Evolutionary conservation across 2,888 invertebrate species (phyloP).

Genomic region (Eristalinus sepulchralis): DNA sequence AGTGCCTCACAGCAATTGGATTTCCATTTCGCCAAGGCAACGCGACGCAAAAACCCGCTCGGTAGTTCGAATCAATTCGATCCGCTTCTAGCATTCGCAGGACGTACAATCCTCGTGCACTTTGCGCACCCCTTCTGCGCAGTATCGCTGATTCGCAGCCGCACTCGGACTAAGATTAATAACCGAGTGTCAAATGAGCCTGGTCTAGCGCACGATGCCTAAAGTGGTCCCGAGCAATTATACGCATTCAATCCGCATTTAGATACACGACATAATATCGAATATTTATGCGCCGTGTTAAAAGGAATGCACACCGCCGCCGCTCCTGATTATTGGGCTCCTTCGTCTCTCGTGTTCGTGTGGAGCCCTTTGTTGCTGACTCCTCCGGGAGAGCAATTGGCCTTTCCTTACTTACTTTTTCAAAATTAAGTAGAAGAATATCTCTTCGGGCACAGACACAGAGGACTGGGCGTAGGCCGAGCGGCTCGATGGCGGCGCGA

Average conservation of each 20-base stretch:
- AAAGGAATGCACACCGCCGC: slow-evolving; percentile 70
- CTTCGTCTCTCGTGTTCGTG: slow-evolving; percentile 45
- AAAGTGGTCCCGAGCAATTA: slow-evolving; percentile 68
- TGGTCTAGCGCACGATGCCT: slow-evolving; percentile 66
- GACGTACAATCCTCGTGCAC: slow-evolving; percentile 41
- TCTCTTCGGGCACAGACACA: slow-evolving; percentile 19
- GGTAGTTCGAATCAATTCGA: slow-evolving; percentile 68
- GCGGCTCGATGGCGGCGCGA: not conserved
- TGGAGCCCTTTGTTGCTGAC: slow-evolving; percentile 45
- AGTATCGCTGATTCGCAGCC: slow-evolving; percentile 55
- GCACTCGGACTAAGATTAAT: slow-evolving; percentile 64
- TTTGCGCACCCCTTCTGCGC: slow-evolving; percentile 50
- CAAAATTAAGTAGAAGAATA: slow-evolving; percentile 57
- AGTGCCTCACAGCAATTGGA: slow-evolving; percentile 47
- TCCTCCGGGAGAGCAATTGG: slow-evolving; percentile 33
- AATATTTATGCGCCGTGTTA: slow-evolving; percentile 71
- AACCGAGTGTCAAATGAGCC: slow-evolving; percentile 70
- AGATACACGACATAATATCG: slow-evolving; percentile 72
- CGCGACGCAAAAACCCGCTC: slow-evolving; percentile 28
- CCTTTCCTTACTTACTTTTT: slow-evolving; percentile 40
- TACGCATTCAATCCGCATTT: slow-evolving; percentile 71
- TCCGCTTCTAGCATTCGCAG: slow-evolving; percentile 63
- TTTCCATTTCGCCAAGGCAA: slow-evolving; percentile 67
- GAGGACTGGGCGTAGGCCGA: not conserved
- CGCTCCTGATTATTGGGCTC: slow-evolving; percentile 63